Evolutionary conservation across 2,113 vertebrate species (phyloP).

Genomic region (Scopus umbretta): DNA sequence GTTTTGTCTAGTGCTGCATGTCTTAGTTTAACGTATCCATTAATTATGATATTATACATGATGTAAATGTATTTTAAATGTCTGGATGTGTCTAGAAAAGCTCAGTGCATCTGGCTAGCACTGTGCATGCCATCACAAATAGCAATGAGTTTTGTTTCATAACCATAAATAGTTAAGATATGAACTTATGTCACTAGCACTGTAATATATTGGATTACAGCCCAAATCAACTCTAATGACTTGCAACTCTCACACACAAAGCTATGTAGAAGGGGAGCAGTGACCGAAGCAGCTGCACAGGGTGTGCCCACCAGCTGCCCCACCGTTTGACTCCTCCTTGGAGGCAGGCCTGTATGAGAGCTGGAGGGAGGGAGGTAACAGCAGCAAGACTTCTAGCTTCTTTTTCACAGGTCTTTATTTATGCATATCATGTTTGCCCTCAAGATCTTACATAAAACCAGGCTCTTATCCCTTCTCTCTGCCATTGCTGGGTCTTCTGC

Average conservation of each 20-base stretch:
- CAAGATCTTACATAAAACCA: not conserved
- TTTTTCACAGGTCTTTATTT: not conserved
- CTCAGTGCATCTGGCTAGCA: not conserved
- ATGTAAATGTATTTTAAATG: not conserved
- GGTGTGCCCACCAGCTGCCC: not conserved
- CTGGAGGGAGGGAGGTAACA: not conserved
- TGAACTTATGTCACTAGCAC: not conserved
- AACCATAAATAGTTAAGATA: not conserved
- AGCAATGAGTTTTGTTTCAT: not conserved
- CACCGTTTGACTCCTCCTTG: not conserved
- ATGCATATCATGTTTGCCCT: not conserved
- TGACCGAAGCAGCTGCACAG: not conserved
- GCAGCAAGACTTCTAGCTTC: not conserved
- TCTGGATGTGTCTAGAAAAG: not conserved
- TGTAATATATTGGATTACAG: not conserved
- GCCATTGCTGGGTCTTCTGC: not conserved
- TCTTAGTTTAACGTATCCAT: not conserved
- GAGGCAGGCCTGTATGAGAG: not conserved
- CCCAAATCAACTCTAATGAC: not conserved
- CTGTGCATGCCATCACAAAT: not conserved
- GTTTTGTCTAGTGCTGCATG: not conserved
- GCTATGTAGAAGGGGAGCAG: not conserved
- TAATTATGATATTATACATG: not conserved
- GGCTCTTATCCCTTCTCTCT: not conserved
- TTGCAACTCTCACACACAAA: not conserved